phyloP scores from a whole-genome alignment of 2,888 invertebrate species.

The Aleiodes leptofemur region DNA sequence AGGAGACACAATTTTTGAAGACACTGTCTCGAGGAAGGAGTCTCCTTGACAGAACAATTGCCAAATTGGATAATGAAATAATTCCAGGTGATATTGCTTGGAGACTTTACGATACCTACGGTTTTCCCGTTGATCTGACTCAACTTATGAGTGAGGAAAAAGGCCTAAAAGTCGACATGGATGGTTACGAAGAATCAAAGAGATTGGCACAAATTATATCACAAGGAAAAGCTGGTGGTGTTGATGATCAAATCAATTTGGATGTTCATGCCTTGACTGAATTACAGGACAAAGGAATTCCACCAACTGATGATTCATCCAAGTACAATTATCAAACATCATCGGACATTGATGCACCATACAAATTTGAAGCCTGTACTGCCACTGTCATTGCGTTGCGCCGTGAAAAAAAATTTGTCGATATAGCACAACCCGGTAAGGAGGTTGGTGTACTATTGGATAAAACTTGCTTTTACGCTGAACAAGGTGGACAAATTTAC shows the following conservation, averaged over 20 bases:
- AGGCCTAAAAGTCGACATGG: slow-evolving; percentile 90
- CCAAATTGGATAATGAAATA: slow-evolving; percentile 82
- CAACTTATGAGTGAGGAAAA: slow-evolving; percentile 98
- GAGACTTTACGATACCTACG: slow-evolving; percentile 99
- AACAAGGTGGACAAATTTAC: slow-evolving; percentile 98
- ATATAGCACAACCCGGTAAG: slow-evolving; percentile 87
- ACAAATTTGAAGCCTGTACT: slow-evolving; percentile 84
- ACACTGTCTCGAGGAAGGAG: slow-evolving; percentile 93
- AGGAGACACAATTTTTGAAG: slow-evolving; percentile 98
- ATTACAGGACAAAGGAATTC: slow-evolving; percentile 85
- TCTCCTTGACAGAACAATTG: slow-evolving; percentile 92
- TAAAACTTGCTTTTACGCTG: slow-evolving; percentile 97
- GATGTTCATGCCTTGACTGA: slow-evolving; percentile 97
- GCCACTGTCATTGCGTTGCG: slow-evolving; percentile 90
- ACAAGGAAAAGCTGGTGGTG: slow-evolving; percentile 88
- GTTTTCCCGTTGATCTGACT: slow-evolving; percentile 98
- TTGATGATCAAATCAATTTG: slow-evolving; percentile 90
- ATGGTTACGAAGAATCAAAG: slow-evolving; percentile 93
- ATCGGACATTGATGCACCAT: slow-evolving; percentile 82
- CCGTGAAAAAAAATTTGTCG: slow-evolving; percentile 88
- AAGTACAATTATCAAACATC: slow-evolving; percentile 91
- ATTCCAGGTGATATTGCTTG: slow-evolving; percentile 98
- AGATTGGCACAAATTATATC: slow-evolving; percentile 92
- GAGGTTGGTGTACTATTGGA: slow-evolving; percentile 95
- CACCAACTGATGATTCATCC: slow-evolving; percentile 91